Conservation (phyloP, 2,113 vertebrate species). For the Cavia porcellus region DNA sequence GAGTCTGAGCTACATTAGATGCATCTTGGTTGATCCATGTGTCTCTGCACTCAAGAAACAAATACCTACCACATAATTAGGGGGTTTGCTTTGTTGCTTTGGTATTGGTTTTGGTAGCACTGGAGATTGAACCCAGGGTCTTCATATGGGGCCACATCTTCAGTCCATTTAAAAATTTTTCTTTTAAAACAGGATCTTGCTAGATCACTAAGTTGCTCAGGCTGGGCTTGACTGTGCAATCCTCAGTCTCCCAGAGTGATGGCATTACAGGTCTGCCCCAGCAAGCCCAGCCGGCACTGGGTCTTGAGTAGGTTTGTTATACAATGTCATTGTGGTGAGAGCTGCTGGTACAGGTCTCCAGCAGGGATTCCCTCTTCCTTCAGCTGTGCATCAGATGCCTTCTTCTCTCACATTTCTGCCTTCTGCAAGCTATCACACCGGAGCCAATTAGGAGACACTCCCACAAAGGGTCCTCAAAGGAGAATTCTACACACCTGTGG, state of each 20-base stretch:
- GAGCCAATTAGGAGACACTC: constrained; percentile 19
- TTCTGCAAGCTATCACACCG: not conserved
- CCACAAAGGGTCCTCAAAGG: not conserved
- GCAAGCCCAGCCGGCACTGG: not conserved
- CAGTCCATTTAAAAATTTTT: not conserved
- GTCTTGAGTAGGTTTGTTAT: constrained; percentile 9
- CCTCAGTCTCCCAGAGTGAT: not conserved
- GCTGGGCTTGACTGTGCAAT: not conserved
- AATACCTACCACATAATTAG: not conserved
- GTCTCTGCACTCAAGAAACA: constrained; percentile 1
- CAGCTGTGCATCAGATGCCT: not conserved
- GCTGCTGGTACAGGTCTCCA: not conserved
- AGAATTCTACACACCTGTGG: not conserved
- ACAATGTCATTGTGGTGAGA: not conserved
- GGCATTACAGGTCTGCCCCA: too few relatives aligned
- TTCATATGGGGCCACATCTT: not conserved
- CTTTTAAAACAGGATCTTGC: not conserved
- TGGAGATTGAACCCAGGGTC: not conserved
- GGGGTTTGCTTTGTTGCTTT: not conserved
- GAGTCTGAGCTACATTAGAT: not conserved
- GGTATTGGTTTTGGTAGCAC: not conserved
- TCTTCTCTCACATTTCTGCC: constrained; percentile 37
- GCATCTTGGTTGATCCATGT: not conserved
- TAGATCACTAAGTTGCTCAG: not conserved
- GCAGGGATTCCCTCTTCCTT: not conserved